Base-by-base conservation (phyloP, 1,140 invertebrate species). In the Tyrophagus putrescentiae region DNA sequence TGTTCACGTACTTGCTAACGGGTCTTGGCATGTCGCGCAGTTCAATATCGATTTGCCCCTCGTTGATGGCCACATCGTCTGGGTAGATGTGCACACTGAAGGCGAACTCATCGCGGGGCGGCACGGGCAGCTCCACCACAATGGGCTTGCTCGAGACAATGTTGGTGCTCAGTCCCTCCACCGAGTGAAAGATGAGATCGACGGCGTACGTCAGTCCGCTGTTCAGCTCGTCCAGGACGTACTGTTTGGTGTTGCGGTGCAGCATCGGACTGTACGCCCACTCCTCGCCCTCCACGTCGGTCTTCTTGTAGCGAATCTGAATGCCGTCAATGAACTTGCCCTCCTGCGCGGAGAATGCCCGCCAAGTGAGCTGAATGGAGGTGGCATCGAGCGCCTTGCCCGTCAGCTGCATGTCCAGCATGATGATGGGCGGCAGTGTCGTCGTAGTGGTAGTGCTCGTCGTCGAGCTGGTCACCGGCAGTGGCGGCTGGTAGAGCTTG, bases 1-100 rank as follows among this genome's bases (percentile, higher is more conserved):
- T 87, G 65, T 88, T 84, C n/a, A 92, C 84, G 72, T 84, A 89
- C 68, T 90, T 87, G 65, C 89, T 85, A 64, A 87, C 82, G 0
- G 87, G 87, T 67, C 83, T 80, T 4, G 87, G 86, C 0, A 91
- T 80, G 5, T 87, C 87, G 48, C 77, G 78, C 1, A 91, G 76
- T 67, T 85, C 83, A 1, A 85, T 65, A 7, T 57, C 31, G 21
- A 62, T 61, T 7, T 57, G 61, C 7, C 60, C 34, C 16, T 41
- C 11, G 32, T 81, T 18, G 81, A 83, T 33, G 79, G 80, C 0
- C 82, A 77, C 65, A 84, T 85, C 3, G 88, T 78, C 56, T 80
- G 77, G 27, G 34, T 80, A 79, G 0, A 84, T 80, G 62, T 84
- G 81, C 0, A 90, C 76, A 29, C 76, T 77, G 4, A 91, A 80